Conservation (phyloP, 2,888 invertebrate species). For the Agrilus cyanescens region DNA sequence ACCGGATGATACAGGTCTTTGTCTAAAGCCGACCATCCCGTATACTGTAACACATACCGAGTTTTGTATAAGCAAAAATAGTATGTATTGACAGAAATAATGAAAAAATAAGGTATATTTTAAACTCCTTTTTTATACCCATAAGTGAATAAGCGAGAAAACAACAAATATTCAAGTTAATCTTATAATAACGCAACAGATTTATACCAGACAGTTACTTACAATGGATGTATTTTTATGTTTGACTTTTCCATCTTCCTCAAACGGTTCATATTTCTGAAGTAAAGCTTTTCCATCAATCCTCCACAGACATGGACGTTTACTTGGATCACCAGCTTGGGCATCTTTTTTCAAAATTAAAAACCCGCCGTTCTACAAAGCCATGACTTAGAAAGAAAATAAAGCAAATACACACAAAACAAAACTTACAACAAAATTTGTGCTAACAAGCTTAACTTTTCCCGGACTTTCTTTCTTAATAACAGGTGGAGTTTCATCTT, state of each 20-base stretch:
- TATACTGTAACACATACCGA: slow-evolving; percentile 25
- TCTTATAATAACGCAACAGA: neutral
- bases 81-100: too few species aligned
- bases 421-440: slow-evolving; percentile 13
- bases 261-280: slow-evolving; percentile 37
- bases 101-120: too few species aligned
- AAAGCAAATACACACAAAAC: neutral
- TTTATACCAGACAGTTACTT: slow-evolving; percentile 16
- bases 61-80: too few species aligned
- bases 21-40: slow-evolving; percentile 34
- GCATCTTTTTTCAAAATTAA: slow-evolving; percentile 33
- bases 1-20: slow-evolving; percentile 32
- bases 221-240: slow-evolving; percentile 35
- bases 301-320: slow-evolving; percentile 33
- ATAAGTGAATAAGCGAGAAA: too few species aligned
- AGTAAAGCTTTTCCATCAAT: slow-evolving; percentile 37
- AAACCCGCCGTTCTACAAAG: slow-evolving; percentile 32
- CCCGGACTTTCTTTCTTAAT: neutral
- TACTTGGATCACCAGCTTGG: slow-evolving; percentile 27
- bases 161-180: neutral
- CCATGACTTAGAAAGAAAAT: neutral
- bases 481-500: slow-evolving; percentile 2
- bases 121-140: too few species aligned
- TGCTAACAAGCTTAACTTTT: slow-evolving; percentile 8
- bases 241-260: slow-evolving; percentile 28